Conservation (phyloP, 2,113 vertebrate genomes). For the Girardinichthys multiradiatus region DNA sequence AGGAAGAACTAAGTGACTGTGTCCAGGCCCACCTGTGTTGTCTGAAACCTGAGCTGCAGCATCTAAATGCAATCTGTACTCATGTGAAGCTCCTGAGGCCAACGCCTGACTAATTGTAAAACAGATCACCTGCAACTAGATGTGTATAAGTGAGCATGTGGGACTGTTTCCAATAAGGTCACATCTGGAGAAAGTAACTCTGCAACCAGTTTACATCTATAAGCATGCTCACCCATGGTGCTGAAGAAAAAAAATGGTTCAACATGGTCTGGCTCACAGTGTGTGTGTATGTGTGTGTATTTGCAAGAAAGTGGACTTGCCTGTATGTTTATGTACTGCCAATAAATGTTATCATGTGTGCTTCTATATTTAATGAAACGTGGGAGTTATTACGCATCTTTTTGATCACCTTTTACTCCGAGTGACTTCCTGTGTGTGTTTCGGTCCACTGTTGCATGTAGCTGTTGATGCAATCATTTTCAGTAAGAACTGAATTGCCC, state of each 20-base stretch:
- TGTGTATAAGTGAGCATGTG: slow-evolving; percentile 53
- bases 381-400: too few relatives aligned
- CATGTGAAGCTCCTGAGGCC: slow-evolving; percentile 70
- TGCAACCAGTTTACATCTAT: slow-evolving; percentile 41
- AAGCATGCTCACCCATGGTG: slow-evolving; percentile 6
- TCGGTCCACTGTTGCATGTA: slow-evolving; percentile 20
- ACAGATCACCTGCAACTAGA: slow-evolving; percentile 77
- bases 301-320: slow-evolving; percentile 26
- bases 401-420: too few relatives aligned
- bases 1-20: slow-evolving; percentile 31
- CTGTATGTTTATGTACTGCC: not conserved
- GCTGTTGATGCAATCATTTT: slow-evolving; percentile 38
- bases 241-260: not conserved
- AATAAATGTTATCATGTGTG: too few relatives aligned
- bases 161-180: slow-evolving; percentile 76
- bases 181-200: slow-evolving; percentile 74
- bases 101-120: slow-evolving; percentile 79
- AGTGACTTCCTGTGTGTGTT: not conserved
- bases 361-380: too few relatives aligned
- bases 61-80: slow-evolving; percentile 63
- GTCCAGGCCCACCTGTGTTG: slow-evolving; percentile 23
- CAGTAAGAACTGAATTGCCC: slow-evolving; percentile 46
- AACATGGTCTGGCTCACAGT: not conserved
- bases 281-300: not conserved
- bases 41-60: slow-evolving; percentile 61